These are phyloP conservation scores for Polyommatus icarus DNA, from an alignment of 2,888 invertebrate genomes.

Conservation along the genomic window DNA sequence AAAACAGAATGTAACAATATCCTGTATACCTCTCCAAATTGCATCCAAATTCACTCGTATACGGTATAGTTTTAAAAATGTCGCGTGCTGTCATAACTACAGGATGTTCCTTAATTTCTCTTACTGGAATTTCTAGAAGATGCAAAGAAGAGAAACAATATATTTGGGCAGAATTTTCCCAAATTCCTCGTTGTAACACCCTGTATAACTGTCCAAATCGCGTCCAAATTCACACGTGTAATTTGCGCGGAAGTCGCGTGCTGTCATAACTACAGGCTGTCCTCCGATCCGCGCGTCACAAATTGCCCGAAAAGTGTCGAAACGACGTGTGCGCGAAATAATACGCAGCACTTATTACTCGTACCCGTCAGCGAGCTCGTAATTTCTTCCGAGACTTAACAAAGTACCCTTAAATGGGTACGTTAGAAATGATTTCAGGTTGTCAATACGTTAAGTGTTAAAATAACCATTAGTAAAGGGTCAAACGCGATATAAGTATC, in stretches of 20 bases:
- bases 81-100: too few relatives aligned
- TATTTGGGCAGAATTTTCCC: neutral
- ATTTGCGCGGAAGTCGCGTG: conserved; percentile 66
- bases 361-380: conserved; percentile 10
- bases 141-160: too few relatives aligned
- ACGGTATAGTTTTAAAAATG: too few relatives aligned
- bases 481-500: too few relatives aligned
- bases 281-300: conserved; percentile 47
- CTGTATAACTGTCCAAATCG: conserved; percentile 45
- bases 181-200: conserved; percentile 35
- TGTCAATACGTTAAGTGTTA: neutral
- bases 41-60: too few relatives aligned
- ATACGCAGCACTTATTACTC: conserved; percentile 13
- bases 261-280: conserved; percentile 50
- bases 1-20: too few relatives aligned
- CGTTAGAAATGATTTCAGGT: neutral
- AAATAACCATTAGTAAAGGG: neutral
- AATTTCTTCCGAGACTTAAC: conserved; percentile 23
- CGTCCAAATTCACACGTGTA: conserved; percentile 44
- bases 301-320: conserved; percentile 36
- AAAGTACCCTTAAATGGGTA: conserved; percentile 25
- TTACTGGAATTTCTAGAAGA: too few relatives aligned
- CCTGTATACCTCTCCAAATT: too few relatives aligned
- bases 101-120: too few relatives aligned
- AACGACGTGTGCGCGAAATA: conserved; percentile 16